Evolutionary conservation across 2,113 vertebrate genomes (phyloP), one percentile per base, ranked within the genome.

Genomic region (Turnix velox): DNA sequence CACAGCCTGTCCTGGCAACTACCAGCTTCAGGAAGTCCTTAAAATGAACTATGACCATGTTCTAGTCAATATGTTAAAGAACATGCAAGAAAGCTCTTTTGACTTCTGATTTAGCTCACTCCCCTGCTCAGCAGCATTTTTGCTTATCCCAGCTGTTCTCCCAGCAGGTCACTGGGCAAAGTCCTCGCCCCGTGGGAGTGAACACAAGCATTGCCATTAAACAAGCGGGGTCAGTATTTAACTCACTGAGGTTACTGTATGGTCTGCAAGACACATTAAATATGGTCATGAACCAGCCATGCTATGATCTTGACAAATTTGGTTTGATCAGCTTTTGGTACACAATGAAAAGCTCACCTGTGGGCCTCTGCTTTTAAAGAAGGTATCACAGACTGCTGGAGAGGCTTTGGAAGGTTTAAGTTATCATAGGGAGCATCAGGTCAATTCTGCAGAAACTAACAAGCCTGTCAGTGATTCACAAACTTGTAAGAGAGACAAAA

Each of bases 381-480:
- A 31, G 13, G 33, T 31, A 12, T 45, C 72, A 69, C 71, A 45
- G 27, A 42, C 40, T 43, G 22, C 23, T 48, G 40, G 14, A 71
- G 71, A 37, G 2, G 1, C 24, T 71, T 35, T 51, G 76, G 76
- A 23, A 87, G 84, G 11, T 35, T 69, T n/a, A 48, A 33, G 25
- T 45, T 65, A 81, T 6, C 1, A 0, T 1, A 66, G 39, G n/a
- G 77, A 7, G 10, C 9, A 66, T 7, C 0, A 0, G 39, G 28
- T 67, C 18, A 4, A 16, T 33, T 79, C 33, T 33, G 72, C 51
- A 92, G 55, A 81, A 87, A 67, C 20, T n/a, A 54, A 37, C 14
- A 30, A 28, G 42, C 35, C 59, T 67, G 69, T 84, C 65, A 81
- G 1, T 74, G 61, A 72, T 59, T 90, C 30, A 88, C 2, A 1